Evolutionary conservation across 2,113 vertebrate species (phyloP).

Genomic region (Accipiter cooperii): DNA sequence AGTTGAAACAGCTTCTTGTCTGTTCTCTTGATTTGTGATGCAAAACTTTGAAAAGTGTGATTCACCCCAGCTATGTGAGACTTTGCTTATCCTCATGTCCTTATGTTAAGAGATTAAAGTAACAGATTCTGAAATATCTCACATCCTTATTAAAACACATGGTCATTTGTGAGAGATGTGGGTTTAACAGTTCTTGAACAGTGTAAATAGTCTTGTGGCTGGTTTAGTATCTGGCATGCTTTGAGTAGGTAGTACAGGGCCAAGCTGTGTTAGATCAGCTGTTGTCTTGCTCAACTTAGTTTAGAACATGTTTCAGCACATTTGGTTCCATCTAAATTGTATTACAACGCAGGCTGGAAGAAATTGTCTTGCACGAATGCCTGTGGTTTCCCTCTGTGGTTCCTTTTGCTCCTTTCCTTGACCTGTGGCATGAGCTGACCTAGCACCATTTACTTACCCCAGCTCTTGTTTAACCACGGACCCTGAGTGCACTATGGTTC

Average conservation of each 20-base stretch:
- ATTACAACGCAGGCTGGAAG: neutral
- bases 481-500: neutral
- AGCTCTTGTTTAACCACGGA: neutral
- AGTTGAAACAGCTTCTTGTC: neutral
- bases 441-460: neutral
- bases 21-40: neutral
- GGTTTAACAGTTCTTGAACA: neutral
- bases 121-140: neutral
- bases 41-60: neutral
- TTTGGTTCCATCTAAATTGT: neutral
- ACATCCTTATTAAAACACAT: neutral
- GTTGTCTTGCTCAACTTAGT: neutral
- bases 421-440: neutral
- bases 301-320: neutral
- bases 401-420: neutral
- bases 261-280: neutral
- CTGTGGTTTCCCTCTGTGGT: neutral
- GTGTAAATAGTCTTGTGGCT: neutral
- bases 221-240: neutral
- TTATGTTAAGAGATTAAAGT: neutral
- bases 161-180: neutral
- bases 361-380: neutral
- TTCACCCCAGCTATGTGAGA: neutral
- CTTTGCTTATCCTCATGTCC: neutral
- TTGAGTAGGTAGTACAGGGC: neutral